Conservation (phyloP, 2,797 vertebrate species). For the Novumbra hubbsi region DNA sequence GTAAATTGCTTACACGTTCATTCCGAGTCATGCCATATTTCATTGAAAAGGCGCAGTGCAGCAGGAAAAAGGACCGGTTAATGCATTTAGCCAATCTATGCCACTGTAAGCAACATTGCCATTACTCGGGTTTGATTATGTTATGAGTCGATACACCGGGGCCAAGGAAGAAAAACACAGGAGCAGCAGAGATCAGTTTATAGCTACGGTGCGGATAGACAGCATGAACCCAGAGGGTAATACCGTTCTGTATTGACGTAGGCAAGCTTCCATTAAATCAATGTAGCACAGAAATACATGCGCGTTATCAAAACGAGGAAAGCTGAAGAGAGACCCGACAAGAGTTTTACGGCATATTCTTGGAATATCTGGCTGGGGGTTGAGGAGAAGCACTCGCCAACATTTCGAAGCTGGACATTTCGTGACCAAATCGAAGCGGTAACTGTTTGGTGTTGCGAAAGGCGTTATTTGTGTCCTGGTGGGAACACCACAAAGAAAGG, state of each 20-base stretch:
- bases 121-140: constrained; percentile 22
- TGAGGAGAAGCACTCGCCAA: not conserved
- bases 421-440: no score
- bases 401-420: no score
- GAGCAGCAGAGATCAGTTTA: not conserved
- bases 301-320: not conserved
- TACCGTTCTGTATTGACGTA: not conserved
- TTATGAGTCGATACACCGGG: not conserved
- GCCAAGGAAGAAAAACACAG: constrained; percentile 9
- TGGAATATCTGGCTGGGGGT: not conserved
- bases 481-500: not conserved
- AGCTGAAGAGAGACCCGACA: constrained; percentile 1
- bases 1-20: constrained; percentile 16
- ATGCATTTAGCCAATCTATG: constrained; percentile 24
- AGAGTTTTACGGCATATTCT: not conserved
- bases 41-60: constrained; percentile 10
- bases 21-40: constrained; percentile 21
- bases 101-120: constrained; percentile 22
- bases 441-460: not conserved
- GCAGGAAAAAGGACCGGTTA: constrained; percentile 13
- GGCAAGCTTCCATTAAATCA: not conserved
- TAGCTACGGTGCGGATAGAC: not conserved
- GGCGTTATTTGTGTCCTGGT: not conserved
- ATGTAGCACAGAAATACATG: not conserved
- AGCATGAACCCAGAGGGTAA: not conserved